Base-by-base conservation (phyloP, 2,797 vertebrate genomes). In the Anguilla megastoma region DNA sequence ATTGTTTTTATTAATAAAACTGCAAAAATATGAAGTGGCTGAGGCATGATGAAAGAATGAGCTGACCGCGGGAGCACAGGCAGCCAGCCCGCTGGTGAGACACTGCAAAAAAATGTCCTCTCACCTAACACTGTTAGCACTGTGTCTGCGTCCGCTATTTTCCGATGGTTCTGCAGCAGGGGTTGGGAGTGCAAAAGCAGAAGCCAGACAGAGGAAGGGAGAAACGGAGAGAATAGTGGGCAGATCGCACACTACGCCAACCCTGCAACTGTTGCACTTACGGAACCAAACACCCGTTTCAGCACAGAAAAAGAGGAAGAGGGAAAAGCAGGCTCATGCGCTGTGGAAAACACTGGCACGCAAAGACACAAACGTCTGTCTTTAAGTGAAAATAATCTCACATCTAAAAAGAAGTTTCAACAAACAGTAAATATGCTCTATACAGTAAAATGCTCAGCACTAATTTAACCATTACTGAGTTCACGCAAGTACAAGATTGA, bases 111-210 rank as follows among this genome's bases (percentile, higher is more conserved):
- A 86, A 84, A 91, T 86, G 88, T 89, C 30, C 80, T 41, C 80
- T 90, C 82, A 89, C 74, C 86, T 88, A 74, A 80, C 90, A 87
- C 86, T 89, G 87, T 90, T 91, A 89, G 52, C 45, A 83, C 58
- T 84, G 66, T 76, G 63, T n/a, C 36, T 2, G 48, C 58, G 50
- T 84, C 60, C 87, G 27, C 58, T 36, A 87, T 63, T 76, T 88
- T 86, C 84, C 71, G 66, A 85, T 80, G 58, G 30, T 79, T 79
- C 41, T 66, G 71, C 27, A 85, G 85, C 86, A 86, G 56, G 41
- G 87, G 87, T 2, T 58, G 36, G 76, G 88, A 74, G 45, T 66
- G 50, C 41, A 76, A n/a, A 86, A 89, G 87, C 85, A 85, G 91
- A 86, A 90, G 71, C 87, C 24, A 71, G 66, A 45, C 41, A 30